Evolutionary conservation across 1,140 invertebrate species (phyloP).

Genomic region (Thaumetopoea pityocampa): DNA sequence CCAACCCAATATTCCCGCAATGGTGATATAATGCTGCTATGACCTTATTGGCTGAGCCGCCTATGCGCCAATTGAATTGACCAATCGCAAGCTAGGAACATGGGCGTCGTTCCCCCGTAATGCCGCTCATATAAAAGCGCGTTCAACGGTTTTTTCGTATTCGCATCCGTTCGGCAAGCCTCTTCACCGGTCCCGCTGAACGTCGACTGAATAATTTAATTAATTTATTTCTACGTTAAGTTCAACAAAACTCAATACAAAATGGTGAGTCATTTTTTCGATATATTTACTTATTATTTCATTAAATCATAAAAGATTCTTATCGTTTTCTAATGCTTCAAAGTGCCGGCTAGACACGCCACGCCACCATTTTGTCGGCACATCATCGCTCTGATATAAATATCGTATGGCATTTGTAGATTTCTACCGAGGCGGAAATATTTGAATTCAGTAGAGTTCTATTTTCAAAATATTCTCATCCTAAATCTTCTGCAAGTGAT

Average conservation of each 20-base stretch:
- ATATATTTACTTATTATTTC: conserved; percentile 8
- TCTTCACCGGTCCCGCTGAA: conserved; percentile 70
- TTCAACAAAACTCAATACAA: conserved; percentile 66
- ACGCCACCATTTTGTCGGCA: conserved; percentile 60
- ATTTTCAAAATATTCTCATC: neutral
- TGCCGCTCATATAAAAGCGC: conserved; percentile 46
- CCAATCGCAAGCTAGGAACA: conserved; percentile 43
- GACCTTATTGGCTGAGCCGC: conserved; percentile 59
- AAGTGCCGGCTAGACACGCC: conserved; percentile 48
- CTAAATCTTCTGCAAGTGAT: no score
- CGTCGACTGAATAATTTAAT: conserved; percentile 59
- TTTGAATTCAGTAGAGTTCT: neutral
- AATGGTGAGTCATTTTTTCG: conserved; percentile 57
- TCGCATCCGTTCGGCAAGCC: conserved; percentile 69
- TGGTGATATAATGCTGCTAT: conserved; percentile 64
- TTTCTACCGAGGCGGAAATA: neutral
- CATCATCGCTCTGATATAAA: conserved; percentile 20
- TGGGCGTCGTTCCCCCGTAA: conserved; percentile 48
- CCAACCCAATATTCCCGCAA: conserved; percentile 68
- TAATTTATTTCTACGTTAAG: conserved; percentile 69
- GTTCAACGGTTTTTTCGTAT: conserved; percentile 50
- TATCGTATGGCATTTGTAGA: neutral
- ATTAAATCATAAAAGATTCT: conserved; percentile 1
- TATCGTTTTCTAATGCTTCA: conserved; percentile 5
- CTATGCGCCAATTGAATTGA: conserved; percentile 49